Conservation (phyloP, 2,888 invertebrate species). For the Cephus pygmeus region DNA sequence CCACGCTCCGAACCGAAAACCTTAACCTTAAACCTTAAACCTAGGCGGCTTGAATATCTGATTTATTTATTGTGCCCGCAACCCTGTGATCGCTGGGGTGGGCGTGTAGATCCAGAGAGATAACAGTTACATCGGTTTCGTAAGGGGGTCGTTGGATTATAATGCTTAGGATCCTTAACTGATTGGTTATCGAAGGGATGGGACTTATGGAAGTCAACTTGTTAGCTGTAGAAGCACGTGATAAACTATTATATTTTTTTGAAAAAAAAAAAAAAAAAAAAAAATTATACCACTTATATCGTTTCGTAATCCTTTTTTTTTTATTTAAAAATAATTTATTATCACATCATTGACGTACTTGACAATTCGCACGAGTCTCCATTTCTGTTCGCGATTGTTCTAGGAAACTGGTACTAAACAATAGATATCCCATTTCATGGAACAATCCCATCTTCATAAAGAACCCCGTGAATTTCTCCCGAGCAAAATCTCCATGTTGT, state of each 20-base stretch:
- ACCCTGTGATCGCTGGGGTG: conserved; percentile 36
- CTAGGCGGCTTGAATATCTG: conserved; percentile 31
- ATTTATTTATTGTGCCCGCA: conserved; percentile 41
- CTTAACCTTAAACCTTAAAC: conserved; percentile 14
- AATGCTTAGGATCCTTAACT: conserved; percentile 1
- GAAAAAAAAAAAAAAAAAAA: neutral
- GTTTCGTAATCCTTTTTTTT: neutral
- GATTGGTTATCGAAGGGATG: neutral
- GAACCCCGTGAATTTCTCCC: neutral
- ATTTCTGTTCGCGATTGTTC: neutral
- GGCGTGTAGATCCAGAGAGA: conserved; percentile 37
- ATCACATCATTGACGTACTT: neutral
- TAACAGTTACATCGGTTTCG: conserved; percentile 34
- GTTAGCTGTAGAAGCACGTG: neutral
- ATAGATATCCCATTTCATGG: neutral
- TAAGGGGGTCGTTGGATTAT: conserved; percentile 27
- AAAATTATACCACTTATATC: neutral
- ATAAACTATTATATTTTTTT: neutral
- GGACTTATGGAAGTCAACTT: neutral
- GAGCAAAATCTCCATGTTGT: neutral
- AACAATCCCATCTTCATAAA: neutral
- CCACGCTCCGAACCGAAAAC: conserved; percentile 8
- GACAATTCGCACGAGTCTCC: neutral
- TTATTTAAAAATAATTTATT: neutral
- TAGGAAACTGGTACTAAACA: neutral